These are phyloP conservation scores for Alces alces DNA, from an alignment of 2,113 vertebrate species.

Conservation along the genomic window DNA sequence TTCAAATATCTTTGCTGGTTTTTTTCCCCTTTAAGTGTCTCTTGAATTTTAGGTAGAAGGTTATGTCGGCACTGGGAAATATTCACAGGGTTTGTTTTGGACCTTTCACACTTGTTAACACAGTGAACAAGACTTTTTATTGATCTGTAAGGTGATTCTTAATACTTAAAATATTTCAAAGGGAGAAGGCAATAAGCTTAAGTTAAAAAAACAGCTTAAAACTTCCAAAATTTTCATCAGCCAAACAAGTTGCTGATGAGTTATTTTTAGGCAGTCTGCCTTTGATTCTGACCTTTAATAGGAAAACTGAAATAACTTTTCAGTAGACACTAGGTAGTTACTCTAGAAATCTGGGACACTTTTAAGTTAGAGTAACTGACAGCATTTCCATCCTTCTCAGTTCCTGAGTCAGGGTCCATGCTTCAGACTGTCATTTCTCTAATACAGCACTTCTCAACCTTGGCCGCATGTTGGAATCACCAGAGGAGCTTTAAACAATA, in stretches of 20 bases:
- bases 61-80: background rate
- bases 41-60: slow-evolving; percentile 5
- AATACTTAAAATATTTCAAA: slow-evolving; percentile 54
- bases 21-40: background rate
- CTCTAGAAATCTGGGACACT: background rate
- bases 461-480: background rate
- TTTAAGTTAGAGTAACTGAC: background rate
- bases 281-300: slow-evolving; percentile 39
- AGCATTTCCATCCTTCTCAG: background rate
- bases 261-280: slow-evolving; percentile 50
- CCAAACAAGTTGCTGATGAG: background rate
- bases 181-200: slow-evolving; percentile 37
- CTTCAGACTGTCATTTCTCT: background rate
- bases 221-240: slow-evolving; percentile 31
- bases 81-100: background rate
- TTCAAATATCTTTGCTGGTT: slow-evolving; percentile 27
- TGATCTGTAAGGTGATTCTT: slow-evolving; percentile 55
- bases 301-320: slow-evolving; percentile 36
- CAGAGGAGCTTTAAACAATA: background rate
- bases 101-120: slow-evolving; percentile 43
- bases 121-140: slow-evolving; percentile 54
- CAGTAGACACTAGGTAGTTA: slow-evolving; percentile 6
- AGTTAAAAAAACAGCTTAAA: slow-evolving; percentile 41
- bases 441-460: background rate
- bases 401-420: background rate